Conservation (phyloP, 1,140 invertebrate species). For the Drosophila ercepeae region DNA sequence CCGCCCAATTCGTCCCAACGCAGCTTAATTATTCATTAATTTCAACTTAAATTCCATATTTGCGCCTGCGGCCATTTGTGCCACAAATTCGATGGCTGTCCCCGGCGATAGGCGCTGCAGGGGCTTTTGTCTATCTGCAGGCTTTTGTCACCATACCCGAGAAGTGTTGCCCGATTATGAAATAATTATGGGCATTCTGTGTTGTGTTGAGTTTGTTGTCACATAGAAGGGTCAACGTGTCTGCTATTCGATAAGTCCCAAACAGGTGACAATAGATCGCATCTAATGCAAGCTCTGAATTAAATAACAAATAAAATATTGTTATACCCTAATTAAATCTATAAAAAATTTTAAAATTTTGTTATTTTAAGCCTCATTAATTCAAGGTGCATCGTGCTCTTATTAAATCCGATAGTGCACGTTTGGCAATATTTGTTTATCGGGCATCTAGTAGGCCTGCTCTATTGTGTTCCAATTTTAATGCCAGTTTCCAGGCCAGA, state of each 20-base stretch:
- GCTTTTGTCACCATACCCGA: slow-evolving; percentile 70
- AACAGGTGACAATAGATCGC: too few relatives aligned
- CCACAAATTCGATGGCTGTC: slow-evolving; percentile 35
- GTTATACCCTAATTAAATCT: neutral
- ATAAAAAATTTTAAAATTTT: neutral
- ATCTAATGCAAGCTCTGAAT: too few relatives aligned
- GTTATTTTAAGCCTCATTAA: too few relatives aligned
- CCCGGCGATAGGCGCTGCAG: slow-evolving; percentile 25
- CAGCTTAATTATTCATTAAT: slow-evolving; percentile 81
- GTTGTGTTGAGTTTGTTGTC: neutral
- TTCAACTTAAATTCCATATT: slow-evolving; percentile 71
- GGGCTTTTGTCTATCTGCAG: slow-evolving; percentile 52
- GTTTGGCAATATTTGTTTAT: slow-evolving; percentile 18
- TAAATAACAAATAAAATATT: neutral
- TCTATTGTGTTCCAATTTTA: slow-evolving; percentile 11
- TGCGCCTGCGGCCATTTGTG: slow-evolving; percentile 46
- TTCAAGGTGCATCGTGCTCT: neutral
- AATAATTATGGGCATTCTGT: slow-evolving; percentile 68
- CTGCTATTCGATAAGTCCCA: slow-evolving; percentile 32
- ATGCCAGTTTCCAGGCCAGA: neutral
- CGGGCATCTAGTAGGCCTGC: slow-evolving; percentile 33
- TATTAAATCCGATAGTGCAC: slow-evolving; percentile 24
- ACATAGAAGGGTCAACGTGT: slow-evolving; percentile 52
- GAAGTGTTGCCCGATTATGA: slow-evolving; percentile 75
- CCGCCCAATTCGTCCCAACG: slow-evolving; percentile 41